Base-by-base conservation (phyloP, 2,888 invertebrate genomes). In the Microchrysa polita region DNA sequence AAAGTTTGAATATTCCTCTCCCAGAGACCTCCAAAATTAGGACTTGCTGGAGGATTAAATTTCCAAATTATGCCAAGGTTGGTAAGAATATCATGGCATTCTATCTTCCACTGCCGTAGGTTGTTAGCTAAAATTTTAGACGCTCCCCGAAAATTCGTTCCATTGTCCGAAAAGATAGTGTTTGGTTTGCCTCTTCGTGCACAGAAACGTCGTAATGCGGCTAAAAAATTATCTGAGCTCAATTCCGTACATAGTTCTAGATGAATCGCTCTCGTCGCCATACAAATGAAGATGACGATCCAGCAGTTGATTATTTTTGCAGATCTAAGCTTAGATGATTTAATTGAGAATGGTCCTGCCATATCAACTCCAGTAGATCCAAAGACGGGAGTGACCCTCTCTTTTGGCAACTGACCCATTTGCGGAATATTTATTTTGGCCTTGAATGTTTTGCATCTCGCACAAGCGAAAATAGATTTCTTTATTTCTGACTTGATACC, bases 231-330 rank as follows among this genome's bases (percentile, higher is more conserved):
- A 22, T 71, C 73, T 0, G 75, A 72, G 1, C 60, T 73, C 69
- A 77, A 20, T 44, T 77, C 76, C 16, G 74, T 75, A 23, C 74
- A 75, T 0, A 75, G 65, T 42, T 77, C 75, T n/a, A 77, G 22
- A 63, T 76, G 74, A 27, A 75, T 72, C 1, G 75, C 75, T 18
- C 71, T 61, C 1, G 73, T 73, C 16, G 65, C 63, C 27, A 74
- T 27, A 52, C 74, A 77, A 12, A 77, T 73, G 34, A 76, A 76
- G 1, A 77, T 42, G 0, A 74, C 74, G 27, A n/a, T n/a, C n/a
- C n/a, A n/a, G n/a, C n/a, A n/a, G n/a, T n/a, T n/a, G 42, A 73
- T 59, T 12, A 72, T 67, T 4, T 48, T 34, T 67, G 74, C 57
- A 22, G 67, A 74, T 40, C 74, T 59, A 9, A 75, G 72, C 48